Conservation (phyloP, 1,140 invertebrate species). For the Zaprionus ornatus region DNA sequence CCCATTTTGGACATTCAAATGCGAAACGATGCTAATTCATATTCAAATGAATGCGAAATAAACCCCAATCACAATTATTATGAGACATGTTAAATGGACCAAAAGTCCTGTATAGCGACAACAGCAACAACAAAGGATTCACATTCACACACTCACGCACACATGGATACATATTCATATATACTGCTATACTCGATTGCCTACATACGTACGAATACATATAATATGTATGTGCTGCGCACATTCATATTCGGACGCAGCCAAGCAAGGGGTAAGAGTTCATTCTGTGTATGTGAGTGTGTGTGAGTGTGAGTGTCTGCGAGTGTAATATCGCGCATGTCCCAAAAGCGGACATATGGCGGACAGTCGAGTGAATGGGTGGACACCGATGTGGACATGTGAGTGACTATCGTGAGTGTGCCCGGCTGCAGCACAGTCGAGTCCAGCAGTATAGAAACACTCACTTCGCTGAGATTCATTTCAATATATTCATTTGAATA, state of each 20-base stretch:
- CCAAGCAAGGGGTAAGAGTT: constrained; percentile 26
- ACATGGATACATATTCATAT: constrained; percentile 1
- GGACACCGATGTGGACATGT: constrained; percentile 25
- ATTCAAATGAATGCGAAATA: constrained; percentile 82
- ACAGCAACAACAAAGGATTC: constrained; percentile 41
- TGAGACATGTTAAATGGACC: constrained; percentile 83
- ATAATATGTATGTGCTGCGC: constrained; percentile 36
- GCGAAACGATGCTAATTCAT: constrained; percentile 80
- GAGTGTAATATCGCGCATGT: constrained; percentile 69
- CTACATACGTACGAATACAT: constrained; percentile 2
- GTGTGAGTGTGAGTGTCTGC: constrained; percentile 16
- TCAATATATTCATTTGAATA: background rate
- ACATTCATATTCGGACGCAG: constrained; percentile 31
- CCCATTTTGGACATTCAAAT: constrained; percentile 55
- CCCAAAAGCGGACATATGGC: constrained; percentile 51
- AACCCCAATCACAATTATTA: constrained; percentile 83
- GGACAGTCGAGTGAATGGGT: constrained; percentile 69
- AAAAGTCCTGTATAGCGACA: constrained; percentile 73
- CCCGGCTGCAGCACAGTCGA: constrained; percentile 1
- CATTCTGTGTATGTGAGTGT: background rate
- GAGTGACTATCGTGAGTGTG: constrained; percentile 17
- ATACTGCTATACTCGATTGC: background rate
- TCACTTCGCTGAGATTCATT: background rate
- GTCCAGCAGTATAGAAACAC: constrained; percentile 11
- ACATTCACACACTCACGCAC: background rate